A percentile compares a stretch with the other conserved stretches of the same genome.
Evolutionary conservation across 2,888 invertebrate genomes (phyloP).

Genomic region (Euproctis similis): DNA sequence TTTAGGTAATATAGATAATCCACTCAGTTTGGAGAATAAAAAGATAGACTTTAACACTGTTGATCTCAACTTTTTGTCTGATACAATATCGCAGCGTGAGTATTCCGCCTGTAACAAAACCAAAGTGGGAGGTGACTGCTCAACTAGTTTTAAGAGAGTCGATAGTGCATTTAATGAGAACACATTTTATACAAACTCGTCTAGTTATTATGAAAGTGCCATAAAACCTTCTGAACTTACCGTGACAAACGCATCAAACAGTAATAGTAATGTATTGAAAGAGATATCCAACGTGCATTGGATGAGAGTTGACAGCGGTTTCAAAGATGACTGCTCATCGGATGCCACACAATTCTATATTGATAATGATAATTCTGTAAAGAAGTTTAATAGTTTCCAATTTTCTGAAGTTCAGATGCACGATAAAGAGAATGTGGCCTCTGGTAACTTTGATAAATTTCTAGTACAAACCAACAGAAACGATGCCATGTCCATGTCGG

Average conservation of each 20-base stretch:
- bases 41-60: conserved; percentile 64
- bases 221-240: conserved; percentile 70
- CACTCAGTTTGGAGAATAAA: conserved; percentile 53
- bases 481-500: conserved; percentile 64
- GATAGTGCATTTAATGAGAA: conserved; percentile 68
- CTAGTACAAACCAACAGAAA: conserved; percentile 42
- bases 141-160: conserved; percentile 54
- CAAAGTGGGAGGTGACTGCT: conserved; percentile 39
- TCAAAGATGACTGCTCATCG: conserved; percentile 61
- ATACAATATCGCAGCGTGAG: conserved; percentile 49
- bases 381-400: conserved; percentile 35
- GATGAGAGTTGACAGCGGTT: conserved; percentile 68
- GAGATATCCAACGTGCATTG: conserved; percentile 65
- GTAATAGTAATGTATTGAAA: conserved; percentile 42
- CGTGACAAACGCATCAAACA: conserved; percentile 43
- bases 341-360: conserved; percentile 57
- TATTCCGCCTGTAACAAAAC: conserved; percentile 33
- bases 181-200: conserved; percentile 57
- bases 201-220: conserved; percentile 70
- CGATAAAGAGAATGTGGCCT: conserved; percentile 50
- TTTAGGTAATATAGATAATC: conserved; percentile 50
- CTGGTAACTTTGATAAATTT: conserved; percentile 46
- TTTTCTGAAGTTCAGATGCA: conserved; percentile 45
- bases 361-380: conserved; percentile 30
- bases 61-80: conserved; percentile 69